Base-by-base conservation (phyloP, 2,113 vertebrate genomes). In the Sebastes schlegelii region DNA sequence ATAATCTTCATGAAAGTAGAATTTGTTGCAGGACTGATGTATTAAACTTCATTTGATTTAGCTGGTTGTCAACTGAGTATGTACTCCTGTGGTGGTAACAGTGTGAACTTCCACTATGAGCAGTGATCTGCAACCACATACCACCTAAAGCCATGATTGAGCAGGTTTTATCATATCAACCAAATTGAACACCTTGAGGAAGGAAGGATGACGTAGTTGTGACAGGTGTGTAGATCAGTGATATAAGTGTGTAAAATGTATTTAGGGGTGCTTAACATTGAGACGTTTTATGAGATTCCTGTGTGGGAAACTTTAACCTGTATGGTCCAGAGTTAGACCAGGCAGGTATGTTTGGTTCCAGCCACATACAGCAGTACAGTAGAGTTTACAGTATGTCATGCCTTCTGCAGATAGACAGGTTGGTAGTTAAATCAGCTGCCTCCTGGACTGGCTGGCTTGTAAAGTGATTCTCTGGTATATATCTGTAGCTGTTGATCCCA, bases 391-490 rank as follows among this genome's bases (percentile, higher is more conserved):
- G 26, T 73, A 45, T 49, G 19, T 43, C 2, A 1, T 34, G n/a
- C 13, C 51, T 10, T 23, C 55, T 72, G 51, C 70, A 21, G 51
- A 34, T n/a, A 43, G 17, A 12, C 60, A 45, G 23, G 58, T 52
- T 49, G 21, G 19, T 40, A 74, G 58, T 65, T 75, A 55, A 69
- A 61, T 62, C 46, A 66, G 48, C 72, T 34, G 26, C 57, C 16
- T 14, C 43, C n/a, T 17, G 43, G 60, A 46, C 9, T 34, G 16
- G 52, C 9, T 34, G 16, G 45, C 46, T 61, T 57, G 58, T 52
- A 45, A 74, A 77, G 48, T 6, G 19, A 55, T 80, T 74, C 34
- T 23, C 57, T 49, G 19, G 4, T 76, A 77, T 54, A 52, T 54
- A 23, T 77, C 8, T 40, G 13, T 63, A 46, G 34, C 43, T 66